Conservation (phyloP, 2,888 invertebrate species). For the Pterostichus niger region DNA sequence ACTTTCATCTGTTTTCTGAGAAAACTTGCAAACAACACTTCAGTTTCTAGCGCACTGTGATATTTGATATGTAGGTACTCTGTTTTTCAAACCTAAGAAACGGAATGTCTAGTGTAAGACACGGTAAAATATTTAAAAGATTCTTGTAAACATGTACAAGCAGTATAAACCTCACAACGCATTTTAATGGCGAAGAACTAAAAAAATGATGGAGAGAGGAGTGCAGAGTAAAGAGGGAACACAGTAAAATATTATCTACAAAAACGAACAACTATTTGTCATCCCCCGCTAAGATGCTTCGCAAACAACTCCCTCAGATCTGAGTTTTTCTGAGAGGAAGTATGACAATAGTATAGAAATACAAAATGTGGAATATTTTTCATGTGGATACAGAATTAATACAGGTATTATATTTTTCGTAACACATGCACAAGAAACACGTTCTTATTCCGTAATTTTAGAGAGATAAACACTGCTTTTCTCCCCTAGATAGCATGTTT, state of each 20-base stretch:
- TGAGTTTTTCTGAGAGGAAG: background rate
- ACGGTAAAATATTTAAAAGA: slow-evolving; percentile 22
- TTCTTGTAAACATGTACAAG: background rate
- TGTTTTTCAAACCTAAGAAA: background rate
- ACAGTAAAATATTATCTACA: slow-evolving; percentile 15
- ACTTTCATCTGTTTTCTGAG: background rate
- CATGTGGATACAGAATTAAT: too few species aligned
- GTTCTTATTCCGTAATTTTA: too few species aligned
- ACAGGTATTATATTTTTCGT: too few species aligned
- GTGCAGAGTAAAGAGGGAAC: slow-evolving; percentile 11
- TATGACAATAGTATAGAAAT: background rate
- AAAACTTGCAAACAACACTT: slow-evolving; percentile 10
- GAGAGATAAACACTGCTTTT: too few species aligned
- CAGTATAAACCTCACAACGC: background rate
- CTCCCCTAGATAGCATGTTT: too few species aligned
- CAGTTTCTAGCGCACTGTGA: background rate
- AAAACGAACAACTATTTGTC: slow-evolving; percentile 40
- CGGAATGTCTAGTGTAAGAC: background rate
- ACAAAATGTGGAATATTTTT: too few species aligned
- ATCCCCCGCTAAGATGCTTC: slow-evolving; percentile 5
- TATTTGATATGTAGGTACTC: background rate
- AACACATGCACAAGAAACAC: too few species aligned
- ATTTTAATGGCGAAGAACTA: background rate
- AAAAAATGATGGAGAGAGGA: background rate
- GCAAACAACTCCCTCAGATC: background rate